These are phyloP conservation scores for Lordiphosa andalusiaca DNA, from an alignment of 2,888 invertebrate species.

Conservation along the genomic window DNA sequence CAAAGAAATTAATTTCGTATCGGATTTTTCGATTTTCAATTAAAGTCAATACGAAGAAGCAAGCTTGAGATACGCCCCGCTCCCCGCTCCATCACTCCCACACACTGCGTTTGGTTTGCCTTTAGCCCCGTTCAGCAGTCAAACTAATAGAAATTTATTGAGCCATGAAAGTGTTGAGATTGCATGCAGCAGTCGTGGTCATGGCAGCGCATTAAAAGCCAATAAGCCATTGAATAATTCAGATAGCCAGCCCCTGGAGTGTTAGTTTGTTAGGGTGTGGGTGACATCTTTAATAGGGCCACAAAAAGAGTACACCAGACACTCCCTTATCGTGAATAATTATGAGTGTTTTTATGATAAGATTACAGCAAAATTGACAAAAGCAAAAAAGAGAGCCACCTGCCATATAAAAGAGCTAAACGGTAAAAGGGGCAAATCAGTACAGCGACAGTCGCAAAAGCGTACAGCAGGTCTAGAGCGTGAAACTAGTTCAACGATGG, in stretches of 20 bases:
- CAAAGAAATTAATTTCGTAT: conserved; percentile 76
- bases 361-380: conserved; percentile 11
- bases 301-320: conserved; percentile 2
- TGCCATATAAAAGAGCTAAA: conserved; percentile 18
- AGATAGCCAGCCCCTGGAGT: conserved; percentile 13
- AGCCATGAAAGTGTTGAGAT: conserved; percentile 74
- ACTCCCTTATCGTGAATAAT: conserved; percentile 27
- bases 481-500: neutral
- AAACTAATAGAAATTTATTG: conserved; percentile 70
- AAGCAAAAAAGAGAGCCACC: neutral
- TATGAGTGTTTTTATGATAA: conserved; percentile 28
- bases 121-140: conserved; percentile 28
- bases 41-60: conserved; percentile 67
- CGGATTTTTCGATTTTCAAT: conserved; percentile 77
- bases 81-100: neutral
- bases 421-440: conserved; percentile 24
- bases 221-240: conserved; percentile 66
- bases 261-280: conserved; percentile 13
- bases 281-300: conserved; percentile 21
- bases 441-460: conserved; percentile 17
- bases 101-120: conserved; percentile 11
- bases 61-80: neutral
- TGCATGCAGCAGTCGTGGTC: conserved; percentile 28
- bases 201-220: conserved; percentile 61
- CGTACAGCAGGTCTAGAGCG: neutral